Percentiles rank a stretch among this genome's conserved stretches.
Conservation (phyloP, 2,113 vertebrate genomes). For the Alexandromys fortis region DNA sequence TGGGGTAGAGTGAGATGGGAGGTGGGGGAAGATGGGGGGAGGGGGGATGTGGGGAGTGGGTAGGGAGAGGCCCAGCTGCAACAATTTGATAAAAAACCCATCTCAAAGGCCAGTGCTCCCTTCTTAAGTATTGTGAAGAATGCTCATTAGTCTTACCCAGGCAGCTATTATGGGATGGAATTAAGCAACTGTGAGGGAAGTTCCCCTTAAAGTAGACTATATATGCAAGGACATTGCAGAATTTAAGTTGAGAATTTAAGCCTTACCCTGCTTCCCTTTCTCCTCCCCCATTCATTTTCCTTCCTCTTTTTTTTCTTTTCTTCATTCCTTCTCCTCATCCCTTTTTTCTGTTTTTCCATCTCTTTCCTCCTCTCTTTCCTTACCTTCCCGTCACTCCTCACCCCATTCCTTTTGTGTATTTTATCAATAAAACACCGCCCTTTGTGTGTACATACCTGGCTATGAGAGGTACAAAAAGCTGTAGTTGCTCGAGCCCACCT, state of each 20-base stretch:
- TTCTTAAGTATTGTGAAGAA: not conserved
- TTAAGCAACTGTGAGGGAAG: not conserved
- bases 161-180: not conserved
- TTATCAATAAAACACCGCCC: not conserved
- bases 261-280: not conserved
- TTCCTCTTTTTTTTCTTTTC: not conserved
- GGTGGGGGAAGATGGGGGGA: not conserved
- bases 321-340: fast-evolving
- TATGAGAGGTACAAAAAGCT: not conserved
- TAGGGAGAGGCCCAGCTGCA: not conserved
- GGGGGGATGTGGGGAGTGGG: not conserved
- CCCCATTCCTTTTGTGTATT: not conserved
- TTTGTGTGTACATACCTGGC: not conserved
- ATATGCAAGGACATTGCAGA: not conserved
- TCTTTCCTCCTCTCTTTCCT: not conserved
- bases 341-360: not conserved
- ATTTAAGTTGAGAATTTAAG: not conserved
- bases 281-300: not conserved
- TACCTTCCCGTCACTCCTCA: not conserved
- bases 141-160: not conserved
- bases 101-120: not conserved
- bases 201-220: not conserved
- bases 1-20: not conserved
- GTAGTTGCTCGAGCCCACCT: not conserved
- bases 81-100: not conserved